Conservation (phyloP, 2,797 vertebrate species). For the Melanotaenia pygmaea region DNA sequence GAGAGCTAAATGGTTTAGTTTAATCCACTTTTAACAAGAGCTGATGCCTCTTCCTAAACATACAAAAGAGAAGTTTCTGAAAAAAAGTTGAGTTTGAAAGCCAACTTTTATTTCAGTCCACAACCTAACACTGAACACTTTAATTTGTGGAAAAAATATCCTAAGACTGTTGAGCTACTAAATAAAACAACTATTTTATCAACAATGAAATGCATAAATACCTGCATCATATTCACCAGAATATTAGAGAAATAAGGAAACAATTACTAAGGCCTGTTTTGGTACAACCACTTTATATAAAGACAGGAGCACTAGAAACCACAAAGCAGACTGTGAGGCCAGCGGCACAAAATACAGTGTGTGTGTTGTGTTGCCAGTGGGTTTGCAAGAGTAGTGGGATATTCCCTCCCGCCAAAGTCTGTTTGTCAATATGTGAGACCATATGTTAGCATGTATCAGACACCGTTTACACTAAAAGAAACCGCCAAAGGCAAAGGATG, state of each 20-base stretch:
- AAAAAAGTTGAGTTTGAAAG: constrained; percentile 25
- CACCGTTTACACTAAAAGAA: constrained; percentile 63
- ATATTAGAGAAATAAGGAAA: constrained; percentile 41
- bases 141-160: constrained; percentile 54
- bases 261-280: constrained; percentile 48
- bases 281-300: constrained; percentile 47
- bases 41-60: constrained; percentile 33
- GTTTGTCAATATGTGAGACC: constrained; percentile 73
- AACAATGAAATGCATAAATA: constrained; percentile 54
- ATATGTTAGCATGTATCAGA: constrained; percentile 65
- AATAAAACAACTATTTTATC: constrained; percentile 59
- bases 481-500: constrained; percentile 71
- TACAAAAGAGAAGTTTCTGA: neutral
- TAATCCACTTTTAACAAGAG: constrained; percentile 25
- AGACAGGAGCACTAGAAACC: constrained; percentile 43
- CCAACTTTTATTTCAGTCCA: constrained; percentile 12
- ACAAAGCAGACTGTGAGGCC: constrained; percentile 44
- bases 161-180: constrained; percentile 47
- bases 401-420: constrained; percentile 58
- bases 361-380: constrained; percentile 68
- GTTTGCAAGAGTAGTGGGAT: constrained; percentile 40
- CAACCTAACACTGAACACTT: constrained; percentile 26
- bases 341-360: constrained; percentile 34
- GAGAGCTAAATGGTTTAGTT: constrained; percentile 21
- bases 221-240: constrained; percentile 46